A percentile compares a stretch with the other conserved stretches of the same genome.
Conservation (phyloP, 2,888 invertebrate genomes). For the Callimorpha dominula region DNA sequence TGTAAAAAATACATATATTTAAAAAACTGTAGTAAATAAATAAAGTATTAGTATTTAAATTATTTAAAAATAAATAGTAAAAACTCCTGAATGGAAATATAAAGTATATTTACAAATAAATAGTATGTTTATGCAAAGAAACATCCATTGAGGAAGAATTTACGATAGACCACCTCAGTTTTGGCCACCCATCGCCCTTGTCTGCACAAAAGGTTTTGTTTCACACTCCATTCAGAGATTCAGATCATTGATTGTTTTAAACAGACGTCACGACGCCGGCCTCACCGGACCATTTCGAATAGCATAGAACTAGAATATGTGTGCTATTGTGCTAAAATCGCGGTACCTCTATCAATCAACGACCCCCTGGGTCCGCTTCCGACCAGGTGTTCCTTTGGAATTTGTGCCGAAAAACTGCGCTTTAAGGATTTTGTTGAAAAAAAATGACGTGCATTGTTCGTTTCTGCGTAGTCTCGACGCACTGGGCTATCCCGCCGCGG, state of each 20-base stretch:
- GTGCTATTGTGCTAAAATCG: slow-evolving; percentile 70
- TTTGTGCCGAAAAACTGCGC: slow-evolving; percentile 83
- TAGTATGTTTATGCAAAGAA: slow-evolving; percentile 10
- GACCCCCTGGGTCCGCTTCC: slow-evolving; percentile 85
- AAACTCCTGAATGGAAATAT: slow-evolving; percentile 34
- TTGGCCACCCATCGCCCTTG: slow-evolving; percentile 70
- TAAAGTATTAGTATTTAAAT: neutral
- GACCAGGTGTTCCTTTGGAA: slow-evolving; percentile 86
- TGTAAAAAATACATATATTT: neutral
- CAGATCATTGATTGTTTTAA: slow-evolving; percentile 86
- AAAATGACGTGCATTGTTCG: slow-evolving; percentile 78
- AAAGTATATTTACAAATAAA: slow-evolving; percentile 6
- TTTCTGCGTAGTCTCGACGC: slow-evolving; percentile 76
- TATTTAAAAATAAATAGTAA: neutral
- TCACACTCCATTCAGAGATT: slow-evolving; percentile 80
- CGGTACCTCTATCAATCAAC: slow-evolving; percentile 83
- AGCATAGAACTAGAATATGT: slow-evolving; percentile 69
- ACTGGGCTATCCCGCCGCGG: slow-evolving; percentile 52
- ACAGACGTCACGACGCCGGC: slow-evolving; percentile 82
- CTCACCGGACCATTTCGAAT: slow-evolving; percentile 58
- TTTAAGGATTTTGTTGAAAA: slow-evolving; percentile 74
- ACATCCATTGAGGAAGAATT: slow-evolving; percentile 42
- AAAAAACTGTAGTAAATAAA: neutral
- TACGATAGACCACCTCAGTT: slow-evolving; percentile 73
- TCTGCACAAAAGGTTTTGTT: slow-evolving; percentile 74